Conservation (phyloP, 2,113 vertebrate species). For the Microcebus murinus region DNA sequence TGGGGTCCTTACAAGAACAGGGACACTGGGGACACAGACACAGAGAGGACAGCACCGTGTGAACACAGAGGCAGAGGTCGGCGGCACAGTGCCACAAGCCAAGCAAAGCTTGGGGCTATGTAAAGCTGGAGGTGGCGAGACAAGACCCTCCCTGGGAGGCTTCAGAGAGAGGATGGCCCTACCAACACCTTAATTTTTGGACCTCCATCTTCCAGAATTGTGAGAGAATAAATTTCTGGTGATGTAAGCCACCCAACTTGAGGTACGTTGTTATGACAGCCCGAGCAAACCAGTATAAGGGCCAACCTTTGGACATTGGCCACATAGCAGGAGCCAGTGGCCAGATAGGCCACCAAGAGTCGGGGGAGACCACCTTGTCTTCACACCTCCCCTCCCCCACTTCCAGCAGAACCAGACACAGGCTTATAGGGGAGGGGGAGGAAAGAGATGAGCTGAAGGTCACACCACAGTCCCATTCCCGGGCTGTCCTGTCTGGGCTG, state of each 20-base stretch:
- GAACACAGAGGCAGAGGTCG: background rate
- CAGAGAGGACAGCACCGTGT: no score
- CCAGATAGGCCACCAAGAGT: background rate
- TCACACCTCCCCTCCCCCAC: background rate
- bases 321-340: no score
- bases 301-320: background rate
- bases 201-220: background rate
- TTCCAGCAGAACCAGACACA: background rate
- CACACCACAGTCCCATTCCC: fast-evolving
- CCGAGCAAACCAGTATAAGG: background rate
- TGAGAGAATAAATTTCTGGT: background rate
- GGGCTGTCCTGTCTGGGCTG: background rate
- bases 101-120: background rate
- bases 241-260: no score
- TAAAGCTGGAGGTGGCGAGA: background rate
- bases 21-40: background rate
- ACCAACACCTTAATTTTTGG: background rate
- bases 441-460: background rate
- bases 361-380: no score
- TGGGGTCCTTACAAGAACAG: background rate
- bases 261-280: background rate
- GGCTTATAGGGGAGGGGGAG: background rate
- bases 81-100: background rate
- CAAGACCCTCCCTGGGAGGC: background rate
- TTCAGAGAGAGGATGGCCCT: background rate